phyloP scores from a whole-genome alignment of 2,113 vertebrate species.

The Cyprinodon brontotheroides region DNA sequence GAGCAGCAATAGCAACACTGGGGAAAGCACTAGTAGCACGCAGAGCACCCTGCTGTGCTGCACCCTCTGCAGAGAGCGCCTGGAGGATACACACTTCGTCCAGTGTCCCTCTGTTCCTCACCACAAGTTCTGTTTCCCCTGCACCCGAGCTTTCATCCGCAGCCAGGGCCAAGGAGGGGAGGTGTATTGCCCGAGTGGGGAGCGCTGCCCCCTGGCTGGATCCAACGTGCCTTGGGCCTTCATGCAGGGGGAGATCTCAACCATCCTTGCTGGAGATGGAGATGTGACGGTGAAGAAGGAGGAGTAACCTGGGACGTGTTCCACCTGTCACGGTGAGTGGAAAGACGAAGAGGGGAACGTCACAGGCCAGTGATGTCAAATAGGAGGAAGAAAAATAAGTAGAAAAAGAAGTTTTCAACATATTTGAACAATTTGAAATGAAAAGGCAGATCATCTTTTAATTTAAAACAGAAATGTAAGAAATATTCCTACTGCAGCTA shows the following conservation, averaged over 20 bases:
- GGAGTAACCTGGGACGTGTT: constrained; percentile 71
- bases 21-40: constrained; percentile 60
- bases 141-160: constrained; percentile 88
- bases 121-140: constrained; percentile 93
- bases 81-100: constrained; percentile 89
- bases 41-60: constrained; percentile 85
- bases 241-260: constrained; percentile 92
- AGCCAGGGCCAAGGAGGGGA: constrained; percentile 85
- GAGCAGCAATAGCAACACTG: constrained; percentile 47
- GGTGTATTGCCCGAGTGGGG: constrained; percentile 91
- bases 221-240: constrained; percentile 92
- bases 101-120: constrained; percentile 88
- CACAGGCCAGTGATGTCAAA: too few species aligned
- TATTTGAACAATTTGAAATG: background rate
- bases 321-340: constrained; percentile 53
- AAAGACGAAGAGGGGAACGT: constrained; percentile 22
- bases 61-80: constrained; percentile 86
- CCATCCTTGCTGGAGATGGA: constrained; percentile 85
- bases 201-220: constrained; percentile 88
- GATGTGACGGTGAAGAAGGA: constrained; percentile 92
- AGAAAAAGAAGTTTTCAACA: too few species aligned
- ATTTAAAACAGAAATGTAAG: background rate
- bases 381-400: too few species aligned
- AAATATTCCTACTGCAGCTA: background rate
- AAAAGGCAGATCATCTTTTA: background rate